Evolutionary conservation across 2,888 invertebrate genomes (phyloP), one percentile per base, ranked within the genome.

Genomic region (Sipha maydis): DNA sequence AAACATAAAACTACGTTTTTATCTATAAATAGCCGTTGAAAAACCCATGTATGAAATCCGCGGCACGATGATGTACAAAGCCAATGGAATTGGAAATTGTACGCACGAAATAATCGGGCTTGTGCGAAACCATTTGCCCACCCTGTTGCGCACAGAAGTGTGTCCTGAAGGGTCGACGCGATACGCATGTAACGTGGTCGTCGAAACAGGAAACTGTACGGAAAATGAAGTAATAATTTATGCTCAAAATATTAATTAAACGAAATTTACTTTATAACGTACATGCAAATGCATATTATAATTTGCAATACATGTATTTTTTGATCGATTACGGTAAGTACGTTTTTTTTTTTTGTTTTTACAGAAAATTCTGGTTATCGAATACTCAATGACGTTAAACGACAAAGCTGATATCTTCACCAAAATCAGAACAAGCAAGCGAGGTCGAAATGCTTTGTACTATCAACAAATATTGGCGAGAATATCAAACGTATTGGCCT

Each of bases 401-500:
- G 73, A 75, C 3, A 75, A 48, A 11, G 11, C 71, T 0, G 14
- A 31, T 28, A 14, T 71, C 25, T 80, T 88, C 31, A 21, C n/a
- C 7, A 38, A 34, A 5, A 75, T 82, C 19, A 82, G 21, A 48
- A 34, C 38, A 17, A 75, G 48, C 67, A 88, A 82, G 8, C 76
- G 73, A 14, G 34, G 80, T 28, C 86, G 28, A 28, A 31, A 67
- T 8, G 38, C 75, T 7, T 17, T 82, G 14, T 21, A 31, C 9
- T 67, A 88, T 25, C 88, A 88, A 88, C 61, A 76, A 34, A 21
- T 82, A 25, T 8, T 88, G 75, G 88, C 88, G 1, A 82, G 31
- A 75, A 76, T 82, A 76, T 82, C 75, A 0, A 73, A 48, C 3
- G 76, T 82, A 0, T 34, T 88, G 17, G 75, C 67, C 2, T 31